A percentile compares a stretch with the other conserved stretches of the same genome.
Evolutionary conservation across 2,888 invertebrate species (phyloP).

Genomic region (Gastracanthus pulcherrimus): DNA sequence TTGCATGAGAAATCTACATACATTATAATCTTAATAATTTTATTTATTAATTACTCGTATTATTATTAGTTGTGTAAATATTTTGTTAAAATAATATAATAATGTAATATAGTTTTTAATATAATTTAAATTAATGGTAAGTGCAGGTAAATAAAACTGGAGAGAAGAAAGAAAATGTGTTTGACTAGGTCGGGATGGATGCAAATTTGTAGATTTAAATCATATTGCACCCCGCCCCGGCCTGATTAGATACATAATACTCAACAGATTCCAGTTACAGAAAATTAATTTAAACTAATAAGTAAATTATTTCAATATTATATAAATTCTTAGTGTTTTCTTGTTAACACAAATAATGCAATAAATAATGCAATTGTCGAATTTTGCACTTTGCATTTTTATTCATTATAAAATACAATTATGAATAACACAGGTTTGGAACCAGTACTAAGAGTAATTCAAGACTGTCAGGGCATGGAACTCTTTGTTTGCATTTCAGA

Average conservation of each 20-base stretch:
- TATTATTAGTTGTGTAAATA: no score
- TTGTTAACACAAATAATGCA: background rate
- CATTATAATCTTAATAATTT: no score
- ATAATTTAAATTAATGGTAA: background rate
- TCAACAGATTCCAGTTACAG: slow-evolving; percentile 58
- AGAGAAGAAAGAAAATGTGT: slow-evolving; percentile 47
- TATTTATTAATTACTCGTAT: no score
- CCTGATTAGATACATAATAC: slow-evolving; percentile 73
- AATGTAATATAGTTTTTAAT: no score
- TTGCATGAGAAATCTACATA: no score
- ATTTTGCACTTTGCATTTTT: background rate
- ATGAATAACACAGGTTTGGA: slow-evolving; percentile 6
- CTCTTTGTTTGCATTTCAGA: slow-evolving; percentile 66
- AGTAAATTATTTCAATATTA: no score
- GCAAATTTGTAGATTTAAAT: slow-evolving; percentile 77
- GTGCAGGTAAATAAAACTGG: background rate
- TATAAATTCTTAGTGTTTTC: background rate
- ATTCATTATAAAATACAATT: background rate
- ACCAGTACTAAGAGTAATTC: slow-evolving; percentile 47
- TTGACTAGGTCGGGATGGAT: slow-evolving; percentile 76
- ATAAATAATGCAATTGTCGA: background rate
- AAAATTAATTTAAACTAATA: no score
- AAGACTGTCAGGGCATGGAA: slow-evolving; percentile 35
- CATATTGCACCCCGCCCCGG: slow-evolving; percentile 79
- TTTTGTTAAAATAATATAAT: no score